Conservation (phyloP, 1,140 invertebrate species). For the Frieseomelitta varia region DNA sequence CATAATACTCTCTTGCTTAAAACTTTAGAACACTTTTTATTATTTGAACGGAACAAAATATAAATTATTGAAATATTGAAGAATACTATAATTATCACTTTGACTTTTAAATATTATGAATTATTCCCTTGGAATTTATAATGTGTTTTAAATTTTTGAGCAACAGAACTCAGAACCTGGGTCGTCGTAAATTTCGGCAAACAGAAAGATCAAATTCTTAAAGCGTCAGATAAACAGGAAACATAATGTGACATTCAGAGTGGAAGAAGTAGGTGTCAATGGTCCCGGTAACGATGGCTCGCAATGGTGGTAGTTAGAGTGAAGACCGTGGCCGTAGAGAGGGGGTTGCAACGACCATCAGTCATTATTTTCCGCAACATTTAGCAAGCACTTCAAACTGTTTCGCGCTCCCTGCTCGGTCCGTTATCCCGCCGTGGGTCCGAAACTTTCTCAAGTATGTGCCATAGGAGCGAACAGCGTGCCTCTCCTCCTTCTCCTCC, state of each 20-base stretch:
- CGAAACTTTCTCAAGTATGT: conserved; percentile 81
- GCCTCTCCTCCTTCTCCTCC: conserved; percentile 48
- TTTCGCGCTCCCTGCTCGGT: conserved; percentile 76
- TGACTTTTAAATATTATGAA: no score
- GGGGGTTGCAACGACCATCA: conserved; percentile 74
- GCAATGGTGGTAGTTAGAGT: conserved; percentile 44
- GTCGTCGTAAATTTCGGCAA: not conserved
- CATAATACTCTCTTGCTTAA: no score
- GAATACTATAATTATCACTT: no score
- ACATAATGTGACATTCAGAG: conserved; percentile 38
- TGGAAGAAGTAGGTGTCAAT: conserved; percentile 57
- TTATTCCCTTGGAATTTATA: no score
- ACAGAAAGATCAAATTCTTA: not conserved
- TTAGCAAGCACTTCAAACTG: conserved; percentile 81
- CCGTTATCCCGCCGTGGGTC: conserved; percentile 68
- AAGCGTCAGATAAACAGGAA: conserved; percentile 53
- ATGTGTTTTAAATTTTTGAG: no score
- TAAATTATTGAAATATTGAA: no score
- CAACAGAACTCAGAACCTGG: no score
- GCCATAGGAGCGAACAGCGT: conserved; percentile 66
- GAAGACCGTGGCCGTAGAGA: conserved; percentile 26
- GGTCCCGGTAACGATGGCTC: conserved; percentile 58
- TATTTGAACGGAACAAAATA: no score
- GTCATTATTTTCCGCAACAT: conserved; percentile 83
- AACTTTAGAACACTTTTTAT: no score